Evolutionary conservation across 2,113 vertebrate species (phyloP).

Genomic region (Excalfactoria chinensis): DNA sequence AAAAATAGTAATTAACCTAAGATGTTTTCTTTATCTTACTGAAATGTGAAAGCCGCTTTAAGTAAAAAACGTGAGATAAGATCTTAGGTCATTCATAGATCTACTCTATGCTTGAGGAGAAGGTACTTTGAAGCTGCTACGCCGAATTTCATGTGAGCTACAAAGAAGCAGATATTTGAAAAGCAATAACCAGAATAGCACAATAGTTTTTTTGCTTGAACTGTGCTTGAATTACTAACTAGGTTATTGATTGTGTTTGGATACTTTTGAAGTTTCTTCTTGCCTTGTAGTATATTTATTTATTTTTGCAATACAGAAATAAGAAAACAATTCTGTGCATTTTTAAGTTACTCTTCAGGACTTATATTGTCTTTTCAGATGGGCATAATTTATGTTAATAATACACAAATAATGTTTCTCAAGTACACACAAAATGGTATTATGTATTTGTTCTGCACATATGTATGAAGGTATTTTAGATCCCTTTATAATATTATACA

Average conservation of each 20-base stretch:
- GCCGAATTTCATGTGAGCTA: neutral
- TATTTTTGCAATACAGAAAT: neutral
- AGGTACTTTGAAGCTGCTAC: conserved; percentile 3
- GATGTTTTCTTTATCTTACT: conserved; percentile 43
- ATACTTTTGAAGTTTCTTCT: neutral
- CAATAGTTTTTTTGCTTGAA: neutral
- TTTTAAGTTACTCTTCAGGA: neutral
- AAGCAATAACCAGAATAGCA: neutral
- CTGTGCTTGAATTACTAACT: neutral
- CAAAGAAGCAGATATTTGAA: neutral
- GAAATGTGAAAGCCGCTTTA: neutral
- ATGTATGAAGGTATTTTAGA: neutral
- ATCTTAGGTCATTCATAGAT: conserved; percentile 16
- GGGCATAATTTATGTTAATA: neutral
- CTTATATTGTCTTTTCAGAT: neutral
- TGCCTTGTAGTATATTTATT: neutral
- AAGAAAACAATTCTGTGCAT: neutral
- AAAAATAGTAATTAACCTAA: conserved; percentile 62
- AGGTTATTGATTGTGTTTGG: neutral
- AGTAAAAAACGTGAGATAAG: conserved; percentile 23
- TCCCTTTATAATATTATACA: neutral
- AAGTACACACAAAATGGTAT: neutral
- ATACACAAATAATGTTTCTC: neutral
- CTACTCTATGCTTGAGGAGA: neutral
- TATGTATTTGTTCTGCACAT: neutral